phyloP scores from a whole-genome alignment of 2,888 invertebrate species.

The Alloscopus bannaensis region DNA sequence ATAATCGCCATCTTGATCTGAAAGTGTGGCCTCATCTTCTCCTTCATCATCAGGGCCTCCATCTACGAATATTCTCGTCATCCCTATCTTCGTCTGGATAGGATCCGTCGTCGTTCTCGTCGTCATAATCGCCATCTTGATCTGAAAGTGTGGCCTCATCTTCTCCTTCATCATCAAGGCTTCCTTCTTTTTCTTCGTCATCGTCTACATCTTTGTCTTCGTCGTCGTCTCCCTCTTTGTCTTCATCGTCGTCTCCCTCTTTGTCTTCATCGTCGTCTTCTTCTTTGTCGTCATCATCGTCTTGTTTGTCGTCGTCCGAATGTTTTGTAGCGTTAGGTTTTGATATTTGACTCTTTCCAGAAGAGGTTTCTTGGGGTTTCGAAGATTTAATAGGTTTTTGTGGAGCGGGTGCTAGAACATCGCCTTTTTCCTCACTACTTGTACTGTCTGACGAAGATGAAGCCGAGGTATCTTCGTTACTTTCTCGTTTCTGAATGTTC shows the following conservation, averaged over 20 bases:
- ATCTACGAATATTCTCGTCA: too few relatives aligned
- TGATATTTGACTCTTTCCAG: conserved; percentile 10
- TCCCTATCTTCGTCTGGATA: too few relatives aligned
- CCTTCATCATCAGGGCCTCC: too few relatives aligned
- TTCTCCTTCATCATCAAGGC: conserved; percentile 21
- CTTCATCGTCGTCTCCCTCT: conserved; percentile 3
- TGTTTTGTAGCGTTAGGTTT: background rate
- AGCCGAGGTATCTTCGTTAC: conserved; percentile 7
- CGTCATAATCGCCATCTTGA: too few relatives aligned
- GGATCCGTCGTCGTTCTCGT: too few relatives aligned
- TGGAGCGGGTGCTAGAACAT: background rate
- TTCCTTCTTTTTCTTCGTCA: conserved; percentile 2
- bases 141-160: too few relatives aligned
- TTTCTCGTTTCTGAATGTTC: conserved; percentile 26
- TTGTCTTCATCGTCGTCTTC: conserved; percentile 5
- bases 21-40: too few relatives aligned
- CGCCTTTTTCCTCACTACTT: too few relatives aligned
- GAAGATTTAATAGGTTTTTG: background rate
- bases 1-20: too few relatives aligned
- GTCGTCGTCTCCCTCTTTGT: conserved; percentile 16
- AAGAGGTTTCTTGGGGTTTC: background rate
- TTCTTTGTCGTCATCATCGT: conserved; percentile 4
- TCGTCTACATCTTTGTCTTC: conserved; percentile 29
- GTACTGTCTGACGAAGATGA: background rate
- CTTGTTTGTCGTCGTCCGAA: background rate